phyloP scores from a whole-genome alignment of 2,113 vertebrate species.

The Sorex fumeus region DNA sequence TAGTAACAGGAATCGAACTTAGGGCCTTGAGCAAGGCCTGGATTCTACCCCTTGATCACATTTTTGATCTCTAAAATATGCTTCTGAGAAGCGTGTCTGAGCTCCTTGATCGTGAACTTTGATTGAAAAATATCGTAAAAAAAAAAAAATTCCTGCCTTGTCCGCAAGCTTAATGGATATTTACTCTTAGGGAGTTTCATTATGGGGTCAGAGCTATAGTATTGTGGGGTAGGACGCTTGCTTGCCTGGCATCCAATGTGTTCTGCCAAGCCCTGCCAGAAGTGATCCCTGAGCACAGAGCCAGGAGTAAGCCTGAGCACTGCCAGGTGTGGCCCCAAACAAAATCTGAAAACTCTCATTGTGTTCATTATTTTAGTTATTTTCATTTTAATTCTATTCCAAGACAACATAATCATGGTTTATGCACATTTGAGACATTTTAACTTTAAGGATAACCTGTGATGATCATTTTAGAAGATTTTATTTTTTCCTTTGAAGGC shows the following conservation, averaged over 20 bases:
- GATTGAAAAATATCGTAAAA: neutral
- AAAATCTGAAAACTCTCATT: neutral
- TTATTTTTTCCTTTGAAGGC: neutral
- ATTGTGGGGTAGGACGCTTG: too few species aligned
- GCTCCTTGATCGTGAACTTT: constrained; percentile 30
- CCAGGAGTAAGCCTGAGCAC: too few species aligned
- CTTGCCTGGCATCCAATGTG: too few species aligned
- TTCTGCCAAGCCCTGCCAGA: too few species aligned
- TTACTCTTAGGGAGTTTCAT: constrained; percentile 20
- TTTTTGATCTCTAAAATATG: neutral
- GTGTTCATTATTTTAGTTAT: neutral
- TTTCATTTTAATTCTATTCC: constrained; percentile 24
- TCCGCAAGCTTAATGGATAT: constrained; percentile 27
- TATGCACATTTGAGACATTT: neutral
- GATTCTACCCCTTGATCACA: too few species aligned
- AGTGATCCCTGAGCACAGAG: too few species aligned
- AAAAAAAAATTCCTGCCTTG: neutral
- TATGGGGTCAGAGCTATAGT: neutral
- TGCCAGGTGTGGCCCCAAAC: too few species aligned
- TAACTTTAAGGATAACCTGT: neutral
- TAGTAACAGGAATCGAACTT: neutral
- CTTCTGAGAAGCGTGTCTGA: constrained; percentile 36
- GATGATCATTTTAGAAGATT: neutral
- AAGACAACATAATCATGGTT: neutral
- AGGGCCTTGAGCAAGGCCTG: neutral